Percentiles rank a stretch among this genome's conserved stretches.
Conservation (phyloP, 2,797 vertebrate species). For the Cygnus olor region DNA sequence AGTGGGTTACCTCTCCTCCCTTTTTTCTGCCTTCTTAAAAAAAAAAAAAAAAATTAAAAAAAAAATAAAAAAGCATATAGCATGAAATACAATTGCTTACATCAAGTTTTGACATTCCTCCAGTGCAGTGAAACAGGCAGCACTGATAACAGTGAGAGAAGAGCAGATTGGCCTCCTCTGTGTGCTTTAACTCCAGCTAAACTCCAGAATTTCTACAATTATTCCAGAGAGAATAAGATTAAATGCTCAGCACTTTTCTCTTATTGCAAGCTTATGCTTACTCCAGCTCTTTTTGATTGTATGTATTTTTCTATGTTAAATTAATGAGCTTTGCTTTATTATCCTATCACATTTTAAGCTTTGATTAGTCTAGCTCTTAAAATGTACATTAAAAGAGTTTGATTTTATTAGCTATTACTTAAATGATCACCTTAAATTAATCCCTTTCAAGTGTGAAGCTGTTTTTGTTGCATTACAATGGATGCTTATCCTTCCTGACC, state of each 20-base stretch:
- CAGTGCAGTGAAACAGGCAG: not conserved
- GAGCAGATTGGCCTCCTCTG: not conserved
- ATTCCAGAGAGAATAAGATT: not conserved
- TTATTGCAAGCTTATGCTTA: not conserved
- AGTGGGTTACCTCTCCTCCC: not conserved
- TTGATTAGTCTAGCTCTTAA: slow-evolving; percentile 34
- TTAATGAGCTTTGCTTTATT: slow-evolving; percentile 30
- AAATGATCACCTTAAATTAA: slow-evolving; percentile 22
- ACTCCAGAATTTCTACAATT: not conserved
- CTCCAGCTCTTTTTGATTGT: not conserved
- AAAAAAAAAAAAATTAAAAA: not conserved
- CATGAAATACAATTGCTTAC: not conserved
- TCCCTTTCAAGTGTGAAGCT: not conserved
- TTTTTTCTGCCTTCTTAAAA: not conserved
- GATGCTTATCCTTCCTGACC: not conserved
- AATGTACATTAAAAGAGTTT: not conserved
- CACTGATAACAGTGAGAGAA: not conserved
- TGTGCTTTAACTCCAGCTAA: not conserved
- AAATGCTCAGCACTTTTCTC: not conserved
- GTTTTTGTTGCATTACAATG: not conserved
- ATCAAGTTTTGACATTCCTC: not conserved
- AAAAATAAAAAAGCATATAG: not conserved
- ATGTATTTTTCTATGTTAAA: not conserved
- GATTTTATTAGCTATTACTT: slow-evolving; percentile 38
- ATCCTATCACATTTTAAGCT: slow-evolving; percentile 4